A percentile compares a stretch with the other conserved stretches of the same genome.
phyloP scores from a whole-genome alignment of 2,113 vertebrate genomes.

The Daubentonia madagascariensis region DNA sequence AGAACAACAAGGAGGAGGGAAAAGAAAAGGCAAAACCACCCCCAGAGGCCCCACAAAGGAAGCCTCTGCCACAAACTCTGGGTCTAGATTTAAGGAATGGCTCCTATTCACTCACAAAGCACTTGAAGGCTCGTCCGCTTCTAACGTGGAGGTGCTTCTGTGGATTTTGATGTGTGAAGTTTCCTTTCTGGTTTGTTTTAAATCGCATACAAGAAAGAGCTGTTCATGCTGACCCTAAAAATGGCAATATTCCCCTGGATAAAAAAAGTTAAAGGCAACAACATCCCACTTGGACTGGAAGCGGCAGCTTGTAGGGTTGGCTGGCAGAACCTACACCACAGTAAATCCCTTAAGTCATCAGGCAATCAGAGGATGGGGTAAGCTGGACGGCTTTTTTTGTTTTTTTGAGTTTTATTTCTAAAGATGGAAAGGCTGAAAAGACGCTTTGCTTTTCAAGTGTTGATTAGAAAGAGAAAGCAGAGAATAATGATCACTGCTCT shows the following conservation, averaged over 20 bases:
- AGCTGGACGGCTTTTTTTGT: slow-evolving; percentile 60
- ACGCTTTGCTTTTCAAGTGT: slow-evolving; percentile 72
- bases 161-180: slow-evolving; percentile 67
- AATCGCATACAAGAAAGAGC: slow-evolving; percentile 76
- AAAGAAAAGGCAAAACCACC: slow-evolving; percentile 77
- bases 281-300: slow-evolving; percentile 72
- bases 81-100: slow-evolving; percentile 92
- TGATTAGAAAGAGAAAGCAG: slow-evolving; percentile 72
- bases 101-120: slow-evolving; percentile 95
- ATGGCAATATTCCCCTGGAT: slow-evolving; percentile 74
- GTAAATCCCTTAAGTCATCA: slow-evolving; percentile 66
- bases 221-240: slow-evolving; percentile 75
- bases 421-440: slow-evolving; percentile 70
- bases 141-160: slow-evolving; percentile 86
- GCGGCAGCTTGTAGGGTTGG: slow-evolving; percentile 65
- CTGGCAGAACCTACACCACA: slow-evolving; percentile 56
- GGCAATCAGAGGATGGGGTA: slow-evolving; percentile 45
- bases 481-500: slow-evolving; percentile 55
- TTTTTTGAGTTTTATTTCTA: slow-evolving; percentile 66
- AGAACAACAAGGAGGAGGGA: slow-evolving; percentile 66
- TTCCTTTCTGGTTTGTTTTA: slow-evolving; percentile 78
- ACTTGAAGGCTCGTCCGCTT: slow-evolving; percentile 95
- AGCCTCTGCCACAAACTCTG: slow-evolving; percentile 79
- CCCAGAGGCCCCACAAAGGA: slow-evolving; percentile 79
- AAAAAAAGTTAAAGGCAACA: slow-evolving; percentile 80